A percentile compares a stretch with the other conserved stretches of the same genome.
Evolutionary conservation across 2,888 invertebrate species (phyloP).

Genomic region (Scotopteryx bipunctaria): DNA sequence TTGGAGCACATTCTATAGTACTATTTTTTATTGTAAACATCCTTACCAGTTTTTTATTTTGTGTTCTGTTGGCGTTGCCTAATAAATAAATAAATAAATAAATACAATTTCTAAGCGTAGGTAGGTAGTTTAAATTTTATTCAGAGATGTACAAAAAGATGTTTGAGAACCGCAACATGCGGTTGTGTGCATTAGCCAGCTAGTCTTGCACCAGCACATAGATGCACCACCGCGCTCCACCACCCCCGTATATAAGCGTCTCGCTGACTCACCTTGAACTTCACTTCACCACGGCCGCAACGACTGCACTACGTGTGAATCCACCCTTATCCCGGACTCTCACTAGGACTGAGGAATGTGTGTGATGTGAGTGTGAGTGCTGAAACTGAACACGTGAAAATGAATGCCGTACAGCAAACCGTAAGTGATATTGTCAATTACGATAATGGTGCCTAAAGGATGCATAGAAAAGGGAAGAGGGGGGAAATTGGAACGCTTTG

Average conservation of each 20-base stretch:
- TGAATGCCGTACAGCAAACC: constrained; percentile 68
- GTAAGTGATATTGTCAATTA: constrained; percentile 62
- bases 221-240: constrained; percentile 62
- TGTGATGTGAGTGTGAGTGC: constrained; percentile 50
- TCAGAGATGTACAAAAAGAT: constrained; percentile 16
- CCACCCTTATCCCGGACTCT: constrained; percentile 32
- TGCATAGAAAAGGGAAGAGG: no score
- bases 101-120: background rate
- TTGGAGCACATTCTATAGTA: no score
- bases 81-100: no score
- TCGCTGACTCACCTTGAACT: constrained; percentile 77
- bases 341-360: constrained; percentile 39
- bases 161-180: constrained; percentile 49
- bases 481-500: no score
- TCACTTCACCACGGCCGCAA: constrained; percentile 67
- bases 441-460: no score
- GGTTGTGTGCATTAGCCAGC: constrained; percentile 53
- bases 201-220: constrained; percentile 53
- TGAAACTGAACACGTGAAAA: constrained; percentile 50
- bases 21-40: no score
- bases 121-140: no score
- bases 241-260: constrained; percentile 78
- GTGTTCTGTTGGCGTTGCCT: no score
- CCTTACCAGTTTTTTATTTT: no score
- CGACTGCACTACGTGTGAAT: constrained; percentile 37